Conservation (phyloP, 2,888 invertebrate species). For the Netelia virgata region DNA sequence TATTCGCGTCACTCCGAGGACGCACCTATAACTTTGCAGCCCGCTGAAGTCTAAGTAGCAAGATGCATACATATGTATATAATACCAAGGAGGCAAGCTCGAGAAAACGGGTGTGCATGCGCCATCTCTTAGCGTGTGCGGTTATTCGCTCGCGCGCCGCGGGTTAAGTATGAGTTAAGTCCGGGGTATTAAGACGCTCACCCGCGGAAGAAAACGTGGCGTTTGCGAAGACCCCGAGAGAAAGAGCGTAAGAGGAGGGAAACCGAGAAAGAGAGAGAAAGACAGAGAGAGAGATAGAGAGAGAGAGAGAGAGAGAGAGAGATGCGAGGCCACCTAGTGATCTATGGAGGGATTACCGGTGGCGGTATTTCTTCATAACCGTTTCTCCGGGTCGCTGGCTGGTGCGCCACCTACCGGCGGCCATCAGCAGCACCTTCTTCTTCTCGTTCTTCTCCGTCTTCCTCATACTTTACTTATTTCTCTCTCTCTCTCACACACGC, state of each 20-base stretch:
- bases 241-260: conserved; percentile 40
- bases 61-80: not conserved
- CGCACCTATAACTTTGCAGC: conserved; percentile 44
- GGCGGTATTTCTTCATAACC: conserved; percentile 85
- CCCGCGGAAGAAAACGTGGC: conserved; percentile 68
- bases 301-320: conserved; percentile 55
- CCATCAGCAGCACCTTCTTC: conserved; percentile 54
- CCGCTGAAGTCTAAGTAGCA: conserved; percentile 37
- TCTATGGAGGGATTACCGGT: conserved; percentile 84
- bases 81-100: not conserved
- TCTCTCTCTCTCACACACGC: conserved; percentile 28
- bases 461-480: conserved; percentile 56
- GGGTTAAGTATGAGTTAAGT: conserved; percentile 83
- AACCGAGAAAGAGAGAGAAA: conserved; percentile 36
- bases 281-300: conserved; percentile 49
- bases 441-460: conserved; percentile 57
- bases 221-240: conserved; percentile 56
- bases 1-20: conserved; percentile 43
- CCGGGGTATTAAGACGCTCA: conserved; percentile 80
- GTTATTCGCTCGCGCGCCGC: conserved; percentile 69
- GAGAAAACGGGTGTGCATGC: conserved; percentile 53
- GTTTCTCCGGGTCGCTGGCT: conserved; percentile 78
- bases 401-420: conserved; percentile 64
- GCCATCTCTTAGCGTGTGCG: conserved; percentile 58
- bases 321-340: conserved; percentile 76